Evolutionary conservation across 2,113 vertebrate species (phyloP), one percentile per base, ranked within the genome.

Genomic region (Reinhardtius hippoglossoides): DNA sequence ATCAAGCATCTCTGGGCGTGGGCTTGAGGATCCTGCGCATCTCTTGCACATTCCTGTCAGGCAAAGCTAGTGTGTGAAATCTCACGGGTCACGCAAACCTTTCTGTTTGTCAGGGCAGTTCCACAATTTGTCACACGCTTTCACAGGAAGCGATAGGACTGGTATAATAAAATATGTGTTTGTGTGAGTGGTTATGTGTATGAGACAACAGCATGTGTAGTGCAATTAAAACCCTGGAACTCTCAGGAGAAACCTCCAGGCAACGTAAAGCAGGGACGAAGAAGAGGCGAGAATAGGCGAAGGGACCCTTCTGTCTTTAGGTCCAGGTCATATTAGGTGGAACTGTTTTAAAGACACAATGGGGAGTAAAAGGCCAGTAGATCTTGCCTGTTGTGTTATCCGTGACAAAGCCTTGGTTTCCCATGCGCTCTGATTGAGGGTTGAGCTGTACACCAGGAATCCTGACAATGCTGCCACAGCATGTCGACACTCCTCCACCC

Each of bases 401-500:
- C 69, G 65, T 71, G 68, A 59, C 68, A 62, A 9, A 77, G 58
- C 21, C 40, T 20, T 24, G 62, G 62, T 80, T 86, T 91, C 89
- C 76, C 67, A 83, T 74, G 78, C 65, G 44, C 23, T 66, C 18
- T 58, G 50, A 67, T 48, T 80, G 40, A 85, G 42, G 21, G 78
- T 76, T 89, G 75, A 87, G 83, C 67, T 67, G 70, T 87, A 27
- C 37, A 75, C 80, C 67, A 86, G 48, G 56, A 87, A 91, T 93
- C 68, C 81, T 72, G 78, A 78, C 85, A 86, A 88, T 92, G 81
- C 76, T 87, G 89, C 80, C 64, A 64, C 71, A 72, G 81, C 87
- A 81, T 88, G 87, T 89, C 54, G 67, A 58, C 46, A 37, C 84
- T 77, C 54, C 81, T 82, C 84, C 87, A 90, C 89, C 90, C 89